Base-by-base conservation (phyloP, 2,797 vertebrate species). In the Argentina silus region DNA sequence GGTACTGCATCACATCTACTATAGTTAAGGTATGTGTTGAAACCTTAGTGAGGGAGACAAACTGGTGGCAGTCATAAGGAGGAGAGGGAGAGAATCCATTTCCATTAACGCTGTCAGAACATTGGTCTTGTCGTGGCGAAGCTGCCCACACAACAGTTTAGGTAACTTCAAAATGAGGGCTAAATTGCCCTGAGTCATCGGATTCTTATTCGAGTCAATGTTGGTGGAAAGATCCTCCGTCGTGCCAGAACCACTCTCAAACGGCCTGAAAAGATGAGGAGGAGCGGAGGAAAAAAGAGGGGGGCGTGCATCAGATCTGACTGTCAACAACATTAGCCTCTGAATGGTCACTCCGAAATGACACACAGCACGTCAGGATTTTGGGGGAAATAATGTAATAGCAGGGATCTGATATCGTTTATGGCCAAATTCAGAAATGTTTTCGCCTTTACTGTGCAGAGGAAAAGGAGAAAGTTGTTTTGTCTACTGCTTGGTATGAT, bases 191-290 rank as follows among this genome's bases (percentile, higher is more conserved):
- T 72, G 70, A 88, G 82, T 90, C 86, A 88, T 83, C 78, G 12
- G 82, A 89, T 90, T 88, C 84, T 79, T 85, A 83, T 88, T 88
- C 78, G 79, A 72, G 73, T 79, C 86, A 86, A 89, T 89, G 75
- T 87, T 86, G 81, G 75, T 45, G 77, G 82, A 86, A 81, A 85
- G 82, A 88, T 83, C 85, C 84, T 84, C 79, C 78, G 78, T 36
- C 67, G 83, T 77, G 85, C 80, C 83, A 89, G 81, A 88, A 87
- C 81, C 82, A 68, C 84, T 88, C 84, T 80, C 79, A 85, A 90
- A 87, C 74, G 75, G 74, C 74, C 84, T 83, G 81, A 82, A 73
- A 81, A 84, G 83, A 88, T 85, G 81, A 89, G 27, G 4, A 36
- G 86, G 83, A 76, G 76, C 76, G 70, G 44, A 77, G 82, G 81